These are phyloP conservation scores for Apostichopus californicus DNA, from an alignment of 35 echinoderm and acorn worm species.

Conservation along the genomic window DNA sequence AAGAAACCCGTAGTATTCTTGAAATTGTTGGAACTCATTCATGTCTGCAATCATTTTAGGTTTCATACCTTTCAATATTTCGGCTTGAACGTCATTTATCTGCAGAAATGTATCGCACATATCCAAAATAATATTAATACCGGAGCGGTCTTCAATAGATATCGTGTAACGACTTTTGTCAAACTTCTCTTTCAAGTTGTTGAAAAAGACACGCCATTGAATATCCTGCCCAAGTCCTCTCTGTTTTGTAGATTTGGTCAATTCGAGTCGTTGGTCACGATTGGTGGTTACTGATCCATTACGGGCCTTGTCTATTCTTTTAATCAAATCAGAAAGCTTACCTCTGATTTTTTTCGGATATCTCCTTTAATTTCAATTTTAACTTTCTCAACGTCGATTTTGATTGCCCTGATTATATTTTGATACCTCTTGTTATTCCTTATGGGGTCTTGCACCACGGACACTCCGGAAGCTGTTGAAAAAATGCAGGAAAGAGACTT, in stretches of 20 bases:
- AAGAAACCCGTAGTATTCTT: not conserved
- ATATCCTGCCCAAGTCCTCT: not conserved
- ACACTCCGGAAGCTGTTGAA: conserved; percentile 28
- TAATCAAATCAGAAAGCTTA: not conserved
- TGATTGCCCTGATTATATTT: conserved; percentile 61
- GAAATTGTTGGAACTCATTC: not conserved
- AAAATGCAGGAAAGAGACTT: not conserved
- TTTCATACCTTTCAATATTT: not conserved
- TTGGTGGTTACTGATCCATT: not conserved
- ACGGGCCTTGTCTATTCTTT: not conserved
- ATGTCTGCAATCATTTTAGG: not conserved
- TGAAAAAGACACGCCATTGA: not conserved
- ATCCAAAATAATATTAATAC: not conserved
- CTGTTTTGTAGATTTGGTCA: not conserved
- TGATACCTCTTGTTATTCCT: conserved; percentile 70
- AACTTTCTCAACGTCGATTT: conserved; percentile 71
- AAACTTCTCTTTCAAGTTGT: not conserved
- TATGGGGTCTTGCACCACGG: conserved; percentile 86
- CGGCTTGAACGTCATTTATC: not conserved
- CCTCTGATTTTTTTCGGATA: conserved; percentile 5
- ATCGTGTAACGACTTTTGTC: not conserved
- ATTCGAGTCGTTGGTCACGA: not conserved
- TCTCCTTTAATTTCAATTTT: conserved; percentile 52
- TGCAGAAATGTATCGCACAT: not conserved
- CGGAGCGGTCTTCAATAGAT: not conserved